phyloP scores from a whole-genome alignment of 2,888 invertebrate genomes.

The Limnephilus lunatus region DNA sequence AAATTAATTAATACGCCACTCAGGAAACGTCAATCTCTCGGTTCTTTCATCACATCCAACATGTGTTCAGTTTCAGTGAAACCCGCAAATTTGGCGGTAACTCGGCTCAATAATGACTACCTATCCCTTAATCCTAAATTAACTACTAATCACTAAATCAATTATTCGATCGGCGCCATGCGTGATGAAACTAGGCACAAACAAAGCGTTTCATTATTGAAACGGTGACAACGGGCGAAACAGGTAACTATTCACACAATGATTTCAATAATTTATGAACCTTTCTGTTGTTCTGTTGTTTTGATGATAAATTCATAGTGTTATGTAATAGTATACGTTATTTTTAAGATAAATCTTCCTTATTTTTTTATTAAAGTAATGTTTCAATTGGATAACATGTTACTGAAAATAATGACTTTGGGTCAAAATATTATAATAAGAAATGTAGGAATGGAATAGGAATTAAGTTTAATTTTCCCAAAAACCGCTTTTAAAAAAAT shows the following conservation, averaged over 20 bases:
- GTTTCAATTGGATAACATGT: no score
- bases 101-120: slow-evolving; percentile 4
- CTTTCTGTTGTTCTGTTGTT: neutral
- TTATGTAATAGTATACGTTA: neutral
- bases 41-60: neutral
- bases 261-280: neutral
- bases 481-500: no score
- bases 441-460: no score
- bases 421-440: no score
- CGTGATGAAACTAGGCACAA: neutral
- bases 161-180: neutral
- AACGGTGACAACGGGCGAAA: neutral
- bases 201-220: neutral
- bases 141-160: slow-evolving; percentile 2
- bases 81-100: neutral
- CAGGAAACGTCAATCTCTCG: neutral
- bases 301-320: neutral
- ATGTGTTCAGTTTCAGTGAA: neutral
- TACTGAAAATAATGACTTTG: no score
- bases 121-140: neutral
- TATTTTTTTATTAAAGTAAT: no score
- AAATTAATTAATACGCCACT: no score
- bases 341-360: neutral
- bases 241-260: neutral
- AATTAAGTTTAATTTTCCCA: no score